A percentile compares a stretch with the other conserved stretches of the same genome.
phyloP scores from a whole-genome alignment of 2,113 vertebrate species.

The Tringa solitaria region DNA sequence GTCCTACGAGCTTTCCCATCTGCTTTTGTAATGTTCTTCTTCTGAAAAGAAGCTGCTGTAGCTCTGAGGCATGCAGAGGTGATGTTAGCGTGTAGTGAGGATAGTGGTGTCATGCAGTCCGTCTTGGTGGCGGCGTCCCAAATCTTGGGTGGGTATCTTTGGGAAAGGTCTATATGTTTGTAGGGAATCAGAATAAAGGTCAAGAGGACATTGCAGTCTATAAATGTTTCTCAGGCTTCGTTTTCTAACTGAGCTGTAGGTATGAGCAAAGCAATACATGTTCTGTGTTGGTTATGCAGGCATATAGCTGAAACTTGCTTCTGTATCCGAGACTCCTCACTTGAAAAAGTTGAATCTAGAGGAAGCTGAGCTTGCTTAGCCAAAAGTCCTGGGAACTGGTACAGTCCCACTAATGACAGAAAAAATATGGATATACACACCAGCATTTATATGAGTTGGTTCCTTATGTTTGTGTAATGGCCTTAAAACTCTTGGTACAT shows the following conservation, averaged over 20 bases:
- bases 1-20: background rate
- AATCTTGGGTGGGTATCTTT: background rate
- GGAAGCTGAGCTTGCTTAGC: background rate
- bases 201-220: background rate
- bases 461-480: background rate
- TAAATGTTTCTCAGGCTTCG: background rate
- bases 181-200: background rate
- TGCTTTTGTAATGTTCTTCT: background rate
- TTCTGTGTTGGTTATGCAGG: background rate
- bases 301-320: background rate
- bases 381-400: background rate
- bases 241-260: background rate
- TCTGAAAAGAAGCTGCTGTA: background rate
- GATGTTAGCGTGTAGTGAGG: background rate
- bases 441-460: background rate
- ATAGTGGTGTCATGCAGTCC: background rate
- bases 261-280: background rate
- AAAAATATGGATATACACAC: background rate
- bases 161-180: accelerated
- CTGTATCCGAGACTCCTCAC: background rate
- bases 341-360: background rate
- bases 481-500: background rate
- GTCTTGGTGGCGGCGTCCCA: background rate
- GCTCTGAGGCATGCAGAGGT: background rate
- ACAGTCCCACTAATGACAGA: background rate